Percentiles rank a stretch among this genome's conserved stretches.
These are phyloP conservation scores for Apomyelois bistriatella DNA, from an alignment of 2,888 invertebrate species.

Conservation along the genomic window DNA sequence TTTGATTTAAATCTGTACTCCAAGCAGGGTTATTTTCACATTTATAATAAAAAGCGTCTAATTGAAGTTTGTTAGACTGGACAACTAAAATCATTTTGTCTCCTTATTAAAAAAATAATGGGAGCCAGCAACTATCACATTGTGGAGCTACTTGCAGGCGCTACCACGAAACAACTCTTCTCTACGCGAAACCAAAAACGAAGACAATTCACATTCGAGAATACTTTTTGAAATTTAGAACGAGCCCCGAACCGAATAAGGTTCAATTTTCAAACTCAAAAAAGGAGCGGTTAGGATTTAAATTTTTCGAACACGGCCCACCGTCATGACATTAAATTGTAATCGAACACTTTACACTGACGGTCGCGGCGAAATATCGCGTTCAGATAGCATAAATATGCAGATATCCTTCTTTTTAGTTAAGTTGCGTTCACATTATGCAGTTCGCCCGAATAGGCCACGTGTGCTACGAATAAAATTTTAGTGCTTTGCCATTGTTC, in stretches of 20 bases:
- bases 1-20: too few relatives aligned
- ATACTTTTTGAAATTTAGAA: not conserved
- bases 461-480: constrained; percentile 77
- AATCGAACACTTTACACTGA: constrained; percentile 78
- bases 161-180: constrained; percentile 55
- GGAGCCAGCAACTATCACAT: constrained; percentile 47
- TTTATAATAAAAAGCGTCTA: not conserved
- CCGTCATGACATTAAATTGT: constrained; percentile 76
- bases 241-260: constrained; percentile 25
- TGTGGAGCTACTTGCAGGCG: constrained; percentile 53
- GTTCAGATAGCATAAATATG: constrained; percentile 75
- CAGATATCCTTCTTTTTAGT: constrained; percentile 78
- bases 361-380: constrained; percentile 72
- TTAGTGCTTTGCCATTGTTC: constrained; percentile 73
- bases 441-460: constrained; percentile 57
- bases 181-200: constrained; percentile 33
- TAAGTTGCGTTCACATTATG: constrained; percentile 75
- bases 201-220: constrained; percentile 22
- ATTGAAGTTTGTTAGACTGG: not conserved
- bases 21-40: too few relatives aligned
- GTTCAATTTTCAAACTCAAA: constrained; percentile 27
- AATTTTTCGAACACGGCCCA: constrained; percentile 52
- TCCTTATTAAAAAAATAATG: constrained; percentile 44
- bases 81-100: constrained; percentile 47
- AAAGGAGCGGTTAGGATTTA: constrained; percentile 45